Evolutionary conservation across 2,888 invertebrate species (phyloP).

Genomic region (Phragmatobia fuliginosa): DNA sequence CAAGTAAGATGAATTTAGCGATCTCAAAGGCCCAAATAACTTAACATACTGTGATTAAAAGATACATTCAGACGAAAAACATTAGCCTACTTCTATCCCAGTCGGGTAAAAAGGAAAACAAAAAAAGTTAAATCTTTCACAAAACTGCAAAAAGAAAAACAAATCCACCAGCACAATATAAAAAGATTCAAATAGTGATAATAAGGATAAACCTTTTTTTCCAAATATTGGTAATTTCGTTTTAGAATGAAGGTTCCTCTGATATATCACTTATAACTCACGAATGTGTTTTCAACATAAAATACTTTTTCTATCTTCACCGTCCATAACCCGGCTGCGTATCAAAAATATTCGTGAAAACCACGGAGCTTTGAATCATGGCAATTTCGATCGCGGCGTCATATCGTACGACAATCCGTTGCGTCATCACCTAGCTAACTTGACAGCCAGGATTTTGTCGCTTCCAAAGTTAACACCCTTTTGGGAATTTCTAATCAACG

Average conservation of each 20-base stretch:
- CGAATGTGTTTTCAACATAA: not conserved
- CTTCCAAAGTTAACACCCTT: not conserved
- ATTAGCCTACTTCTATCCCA: not conserved
- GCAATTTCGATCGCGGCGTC: slow-evolving; percentile 8
- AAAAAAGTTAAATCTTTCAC: not conserved
- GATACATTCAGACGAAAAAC: too few species aligned
- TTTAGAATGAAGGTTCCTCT: not conserved
- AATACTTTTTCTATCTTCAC: slow-evolving; percentile 11
- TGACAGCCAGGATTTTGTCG: slow-evolving; percentile 13
- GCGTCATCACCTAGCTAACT: slow-evolving; percentile 8
- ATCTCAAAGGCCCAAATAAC: too few species aligned
- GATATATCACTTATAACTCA: not conserved
- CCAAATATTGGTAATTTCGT: not conserved
- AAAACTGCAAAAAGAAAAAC: not conserved
- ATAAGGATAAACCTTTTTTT: not conserved
- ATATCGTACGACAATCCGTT: slow-evolving; percentile 11
- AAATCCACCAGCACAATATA: not conserved
- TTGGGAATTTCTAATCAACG: not conserved
- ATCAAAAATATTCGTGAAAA: slow-evolving; percentile 16
- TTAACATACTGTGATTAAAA: too few species aligned
- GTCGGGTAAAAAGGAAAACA: not conserved
- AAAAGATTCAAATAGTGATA: not conserved
- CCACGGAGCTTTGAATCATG: slow-evolving; percentile 6
- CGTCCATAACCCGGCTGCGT: slow-evolving; percentile 7
- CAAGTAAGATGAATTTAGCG: too few species aligned